Percentiles rank a stretch among this genome's conserved stretches.
phyloP scores from a whole-genome alignment of 1,140 invertebrate genomes.

The Dinoponera quadriceps region DNA sequence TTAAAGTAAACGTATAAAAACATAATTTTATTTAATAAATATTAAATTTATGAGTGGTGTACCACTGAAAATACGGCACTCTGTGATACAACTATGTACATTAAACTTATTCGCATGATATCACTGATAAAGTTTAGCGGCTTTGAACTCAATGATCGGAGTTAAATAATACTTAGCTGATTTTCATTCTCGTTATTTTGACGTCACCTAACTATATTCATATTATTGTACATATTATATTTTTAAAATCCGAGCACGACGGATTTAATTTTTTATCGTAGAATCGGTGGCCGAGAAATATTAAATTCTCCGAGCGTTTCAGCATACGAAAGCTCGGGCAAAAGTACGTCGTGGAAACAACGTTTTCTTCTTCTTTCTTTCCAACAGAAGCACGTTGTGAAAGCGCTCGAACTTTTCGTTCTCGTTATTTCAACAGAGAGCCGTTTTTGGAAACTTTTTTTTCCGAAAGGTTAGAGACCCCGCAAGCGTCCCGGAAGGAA shows the following conservation, averaged over 20 bases:
- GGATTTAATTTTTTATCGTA: background rate
- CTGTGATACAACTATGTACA: no score
- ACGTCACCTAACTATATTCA: background rate
- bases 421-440: slow-evolving; percentile 30
- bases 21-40: no score
- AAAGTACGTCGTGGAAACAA: background rate
- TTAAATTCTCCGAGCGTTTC: background rate
- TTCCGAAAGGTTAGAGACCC: background rate
- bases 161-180: background rate
- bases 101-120: background rate
- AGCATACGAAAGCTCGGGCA: background rate
- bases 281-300: background rate
- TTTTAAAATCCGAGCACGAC: background rate
- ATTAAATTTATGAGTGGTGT: no score
- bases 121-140: background rate
- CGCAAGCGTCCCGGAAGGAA: slow-evolving; percentile 16
- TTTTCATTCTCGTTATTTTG: background rate
- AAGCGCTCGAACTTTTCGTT: slow-evolving; percentile 12
- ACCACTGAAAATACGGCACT: no score
- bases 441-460: slow-evolving; percentile 12
- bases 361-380: slow-evolving; percentile 4
- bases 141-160: background rate
- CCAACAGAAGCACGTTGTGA: background rate
- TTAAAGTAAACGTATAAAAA: no score
- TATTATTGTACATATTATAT: no score